phyloP scores from a whole-genome alignment of 2,113 vertebrate genomes.

The Phasianus colchicus region DNA sequence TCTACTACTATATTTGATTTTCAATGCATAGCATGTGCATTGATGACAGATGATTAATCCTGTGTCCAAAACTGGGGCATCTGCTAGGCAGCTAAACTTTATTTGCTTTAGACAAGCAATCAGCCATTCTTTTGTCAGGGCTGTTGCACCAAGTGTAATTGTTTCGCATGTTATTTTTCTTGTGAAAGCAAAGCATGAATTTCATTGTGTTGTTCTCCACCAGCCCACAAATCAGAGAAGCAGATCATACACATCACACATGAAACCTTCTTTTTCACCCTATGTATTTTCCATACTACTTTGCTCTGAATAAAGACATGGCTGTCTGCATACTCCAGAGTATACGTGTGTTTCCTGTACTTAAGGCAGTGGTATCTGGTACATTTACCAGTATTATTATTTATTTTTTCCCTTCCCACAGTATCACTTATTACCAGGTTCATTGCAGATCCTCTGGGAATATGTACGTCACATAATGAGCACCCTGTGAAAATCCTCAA shows the following conservation, averaged over 20 bases:
- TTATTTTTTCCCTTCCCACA: background rate
- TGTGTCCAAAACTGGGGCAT: background rate
- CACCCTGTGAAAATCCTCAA: conserved; percentile 2
- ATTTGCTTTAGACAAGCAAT: background rate
- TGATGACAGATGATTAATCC: background rate
- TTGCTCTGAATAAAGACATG: background rate
- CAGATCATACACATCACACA: background rate
- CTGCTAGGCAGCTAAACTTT: background rate
- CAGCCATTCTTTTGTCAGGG: background rate
- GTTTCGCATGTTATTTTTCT: background rate
- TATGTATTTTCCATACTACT: background rate
- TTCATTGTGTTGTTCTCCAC: background rate
- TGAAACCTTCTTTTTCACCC: background rate
- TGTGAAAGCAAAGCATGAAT: background rate
- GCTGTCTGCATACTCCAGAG: background rate
- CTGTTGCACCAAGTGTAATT: background rate
- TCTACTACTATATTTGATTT: background rate
- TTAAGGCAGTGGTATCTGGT: background rate
- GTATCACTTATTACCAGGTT: background rate
- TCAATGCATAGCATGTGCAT: background rate
- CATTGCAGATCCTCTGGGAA: conserved; percentile 11
- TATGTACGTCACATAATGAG: background rate
- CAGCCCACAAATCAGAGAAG: background rate
- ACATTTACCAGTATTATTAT: background rate
- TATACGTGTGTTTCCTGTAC: background rate